A percentile compares a stretch with the other conserved stretches of the same genome.
These are phyloP conservation scores for Mus minutoides DNA, from an alignment of 2,797 vertebrate species.

Conservation along the genomic window DNA sequence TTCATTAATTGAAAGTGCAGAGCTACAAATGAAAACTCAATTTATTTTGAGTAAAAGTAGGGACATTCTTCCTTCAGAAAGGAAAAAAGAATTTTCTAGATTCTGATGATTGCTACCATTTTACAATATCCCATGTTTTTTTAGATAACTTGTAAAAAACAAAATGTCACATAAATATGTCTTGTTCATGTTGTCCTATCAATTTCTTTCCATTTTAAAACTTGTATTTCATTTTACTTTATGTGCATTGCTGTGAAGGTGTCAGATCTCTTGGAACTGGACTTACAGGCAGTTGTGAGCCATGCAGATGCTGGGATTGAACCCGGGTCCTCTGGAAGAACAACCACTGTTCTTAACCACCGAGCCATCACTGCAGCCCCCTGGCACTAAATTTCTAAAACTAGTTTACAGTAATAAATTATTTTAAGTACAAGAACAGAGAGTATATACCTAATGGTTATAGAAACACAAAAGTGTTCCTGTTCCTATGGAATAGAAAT, in stretches of 20 bases:
- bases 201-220: neutral
- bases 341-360: neutral
- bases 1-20: constrained; percentile 19
- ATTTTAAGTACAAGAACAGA: constrained; percentile 27
- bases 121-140: neutral
- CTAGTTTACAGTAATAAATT: constrained; percentile 28
- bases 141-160: neutral
- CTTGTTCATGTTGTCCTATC: neutral
- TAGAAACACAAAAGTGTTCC: constrained; percentile 54
- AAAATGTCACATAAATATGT: neutral
- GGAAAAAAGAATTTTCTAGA: constrained; percentile 53
- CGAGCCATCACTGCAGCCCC: neutral
- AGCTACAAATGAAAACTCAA: neutral
- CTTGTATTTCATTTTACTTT: neutral
- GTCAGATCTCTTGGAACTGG: neutral
- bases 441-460: constrained; percentile 43
- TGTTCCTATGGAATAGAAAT: neutral
- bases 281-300: neutral
- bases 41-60: constrained; percentile 6
- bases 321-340: neutral
- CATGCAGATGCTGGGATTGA: neutral
- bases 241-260: neutral
- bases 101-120: constrained; percentile 14
- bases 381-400: constrained; percentile 27
- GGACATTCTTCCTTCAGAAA: neutral